Evolutionary conservation across 2,888 invertebrate genomes (phyloP).

Genomic region (Tholera decimalis): DNA sequence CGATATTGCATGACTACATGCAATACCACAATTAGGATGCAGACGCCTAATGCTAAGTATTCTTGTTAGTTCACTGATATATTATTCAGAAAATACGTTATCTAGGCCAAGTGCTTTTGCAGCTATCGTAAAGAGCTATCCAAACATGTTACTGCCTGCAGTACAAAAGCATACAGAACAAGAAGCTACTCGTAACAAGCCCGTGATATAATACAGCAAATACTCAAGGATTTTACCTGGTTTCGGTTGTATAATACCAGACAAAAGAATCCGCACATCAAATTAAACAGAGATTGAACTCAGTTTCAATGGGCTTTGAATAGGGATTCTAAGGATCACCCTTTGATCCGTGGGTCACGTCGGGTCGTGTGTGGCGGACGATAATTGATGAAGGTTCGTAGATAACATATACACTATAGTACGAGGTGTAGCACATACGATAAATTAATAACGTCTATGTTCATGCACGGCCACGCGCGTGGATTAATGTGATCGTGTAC

Average conservation of each 20-base stretch:
- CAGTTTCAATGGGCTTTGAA: conserved; percentile 54
- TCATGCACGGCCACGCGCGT: conserved; percentile 55
- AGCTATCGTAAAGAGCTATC: conserved; percentile 50
- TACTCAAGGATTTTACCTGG: conserved; percentile 70
- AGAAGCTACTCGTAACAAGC: conserved; percentile 44
- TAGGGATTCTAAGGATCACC: conserved; percentile 71
- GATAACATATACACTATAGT: conserved; percentile 47
- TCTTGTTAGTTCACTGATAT: conserved; percentile 44
- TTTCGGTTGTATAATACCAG: conserved; percentile 61
- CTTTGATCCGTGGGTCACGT: conserved; percentile 76
- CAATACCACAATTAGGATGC: conserved; percentile 42
- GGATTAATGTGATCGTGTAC: conserved; percentile 57
- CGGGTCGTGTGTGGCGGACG: conserved; percentile 66
- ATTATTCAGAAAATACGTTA: conserved; percentile 35
- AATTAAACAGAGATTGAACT: conserved; percentile 58
- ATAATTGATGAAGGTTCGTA: conserved; percentile 63
- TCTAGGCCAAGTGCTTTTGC: conserved; percentile 48
- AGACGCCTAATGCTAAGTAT: conserved; percentile 18
- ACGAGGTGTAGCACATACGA: conserved; percentile 44
- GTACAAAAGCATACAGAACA: conserved; percentile 21
- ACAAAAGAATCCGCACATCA: conserved; percentile 51
- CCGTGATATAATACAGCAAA: conserved; percentile 33
- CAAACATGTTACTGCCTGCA: conserved; percentile 42
- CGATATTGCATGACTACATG: conserved; percentile 47
- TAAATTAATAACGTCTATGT: conserved; percentile 66